These are phyloP conservation scores for Steinernema scapterisci DNA, from an alignment of 2,888 invertebrate species.

Conservation along the genomic window DNA sequence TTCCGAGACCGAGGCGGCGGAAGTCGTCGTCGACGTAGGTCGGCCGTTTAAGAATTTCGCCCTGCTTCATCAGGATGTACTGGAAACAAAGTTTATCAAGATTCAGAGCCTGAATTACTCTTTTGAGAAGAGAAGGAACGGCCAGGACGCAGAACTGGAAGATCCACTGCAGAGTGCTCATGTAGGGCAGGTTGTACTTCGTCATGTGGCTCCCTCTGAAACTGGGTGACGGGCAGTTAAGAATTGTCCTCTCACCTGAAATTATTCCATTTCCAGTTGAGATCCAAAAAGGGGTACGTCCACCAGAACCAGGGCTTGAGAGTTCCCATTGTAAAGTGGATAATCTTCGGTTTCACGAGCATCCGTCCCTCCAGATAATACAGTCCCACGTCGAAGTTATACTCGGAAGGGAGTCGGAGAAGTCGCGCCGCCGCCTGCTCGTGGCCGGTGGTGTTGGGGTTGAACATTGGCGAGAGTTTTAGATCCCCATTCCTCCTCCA, in stretches of 20 bases:
- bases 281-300: slow-evolving; percentile 57
- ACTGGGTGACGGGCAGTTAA: background rate
- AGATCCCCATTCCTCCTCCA: too few species aligned
- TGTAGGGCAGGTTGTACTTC: slow-evolving; percentile 5
- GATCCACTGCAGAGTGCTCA: slow-evolving; percentile 17
- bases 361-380: slow-evolving; percentile 54
- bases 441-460: slow-evolving; percentile 21
- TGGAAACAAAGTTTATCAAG: background rate
- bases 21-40: slow-evolving; percentile 24
- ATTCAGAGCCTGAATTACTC: background rate
- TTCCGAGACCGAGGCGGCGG: slow-evolving; percentile 6
- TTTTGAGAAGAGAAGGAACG: slow-evolving; percentile 8
- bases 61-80: background rate
- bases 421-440: slow-evolving; percentile 13
- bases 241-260: slow-evolving; percentile 30
- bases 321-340: slow-evolving; percentile 60
- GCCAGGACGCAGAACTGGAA: slow-evolving; percentile 2
- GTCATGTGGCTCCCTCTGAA: slow-evolving; percentile 7
- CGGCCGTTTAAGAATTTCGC: slow-evolving; percentile 9
- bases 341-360: slow-evolving; percentile 54
- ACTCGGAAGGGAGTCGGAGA: slow-evolving; percentile 49
- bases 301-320: slow-evolving; percentile 63
- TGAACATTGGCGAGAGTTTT: slow-evolving; percentile 53
- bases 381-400: slow-evolving; percentile 62
- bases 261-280: slow-evolving; percentile 55